Evolutionary conservation across 2,888 invertebrate genomes (phyloP).

Genomic region (Eretmocerus hayati): DNA sequence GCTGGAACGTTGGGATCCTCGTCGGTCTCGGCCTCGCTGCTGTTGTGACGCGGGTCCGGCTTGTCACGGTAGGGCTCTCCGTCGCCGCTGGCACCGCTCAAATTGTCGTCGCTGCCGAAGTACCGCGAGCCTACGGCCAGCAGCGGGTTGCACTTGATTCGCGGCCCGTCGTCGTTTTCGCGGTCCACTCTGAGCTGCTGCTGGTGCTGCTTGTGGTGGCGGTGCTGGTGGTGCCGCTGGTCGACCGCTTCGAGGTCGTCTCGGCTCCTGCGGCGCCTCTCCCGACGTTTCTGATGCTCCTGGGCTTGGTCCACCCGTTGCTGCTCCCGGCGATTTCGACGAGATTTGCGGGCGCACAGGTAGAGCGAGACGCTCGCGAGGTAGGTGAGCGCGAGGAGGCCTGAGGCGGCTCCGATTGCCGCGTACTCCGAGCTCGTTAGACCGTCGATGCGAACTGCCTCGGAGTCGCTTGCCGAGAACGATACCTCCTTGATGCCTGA

Average conservation of each 20-base stretch:
- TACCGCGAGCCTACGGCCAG: conserved; percentile 55
- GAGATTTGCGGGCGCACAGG: conserved; percentile 69
- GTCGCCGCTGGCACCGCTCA: conserved; percentile 14
- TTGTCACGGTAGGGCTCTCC: conserved; percentile 41
- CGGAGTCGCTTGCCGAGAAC: conserved; percentile 55
- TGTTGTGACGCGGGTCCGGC: conserved; percentile 21
- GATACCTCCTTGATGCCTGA: conserved; percentile 71
- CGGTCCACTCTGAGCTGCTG: conserved; percentile 29
- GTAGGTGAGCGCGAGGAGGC: conserved; percentile 80
- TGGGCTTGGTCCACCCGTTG: too few species aligned
- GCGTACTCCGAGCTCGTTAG: conserved; percentile 71
- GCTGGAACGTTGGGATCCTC: conserved; percentile 38
- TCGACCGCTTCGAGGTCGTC: too few species aligned
- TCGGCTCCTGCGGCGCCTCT: too few species aligned
- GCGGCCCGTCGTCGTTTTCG: conserved; percentile 42
- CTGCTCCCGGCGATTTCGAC: too few species aligned
- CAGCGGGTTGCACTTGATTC: conserved; percentile 73
- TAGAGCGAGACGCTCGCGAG: conserved; percentile 80
- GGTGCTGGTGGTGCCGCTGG: neutral
- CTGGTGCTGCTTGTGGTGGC: conserved; percentile 25
- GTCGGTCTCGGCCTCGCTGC: conserved; percentile 30
- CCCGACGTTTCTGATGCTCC: too few species aligned
- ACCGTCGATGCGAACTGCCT: conserved; percentile 48
- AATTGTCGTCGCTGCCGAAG: conserved; percentile 47
- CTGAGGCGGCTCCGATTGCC: conserved; percentile 74